These are phyloP conservation scores for Neoseiulus cucumeris DNA, from an alignment of 1,140 invertebrate genomes.

Conservation along the genomic window DNA sequence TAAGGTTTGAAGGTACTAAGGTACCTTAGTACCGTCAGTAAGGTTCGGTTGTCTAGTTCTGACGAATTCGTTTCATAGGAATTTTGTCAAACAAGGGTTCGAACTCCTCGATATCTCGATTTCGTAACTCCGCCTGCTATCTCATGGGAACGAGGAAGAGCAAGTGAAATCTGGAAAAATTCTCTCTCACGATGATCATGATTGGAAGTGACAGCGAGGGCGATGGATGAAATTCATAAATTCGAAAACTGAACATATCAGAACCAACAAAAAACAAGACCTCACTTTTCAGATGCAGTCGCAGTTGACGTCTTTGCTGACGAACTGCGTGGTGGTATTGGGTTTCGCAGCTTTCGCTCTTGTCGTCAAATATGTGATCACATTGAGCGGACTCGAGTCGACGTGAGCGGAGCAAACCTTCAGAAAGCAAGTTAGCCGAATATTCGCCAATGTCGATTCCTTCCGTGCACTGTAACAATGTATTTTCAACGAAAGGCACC, in stretches of 20 bases:
- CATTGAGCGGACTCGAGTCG: slow-evolving; percentile 10
- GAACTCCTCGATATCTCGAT: background rate
- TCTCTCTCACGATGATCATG: background rate
- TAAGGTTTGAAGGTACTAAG: no score
- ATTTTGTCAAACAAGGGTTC: no score
- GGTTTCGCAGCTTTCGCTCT: slow-evolving; percentile 68
- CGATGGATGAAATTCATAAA: background rate
- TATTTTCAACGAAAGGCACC: no score
- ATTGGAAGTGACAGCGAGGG: background rate
- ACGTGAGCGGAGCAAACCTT: no score
- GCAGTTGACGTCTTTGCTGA: slow-evolving; percentile 31
- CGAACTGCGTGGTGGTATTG: slow-evolving; percentile 54
- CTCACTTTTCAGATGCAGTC: background rate
- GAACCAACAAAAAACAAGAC: background rate
- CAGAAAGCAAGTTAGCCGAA: no score
- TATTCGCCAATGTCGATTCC: no score
- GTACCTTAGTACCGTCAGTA: no score
- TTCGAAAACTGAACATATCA: background rate
- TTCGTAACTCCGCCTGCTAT: background rate
- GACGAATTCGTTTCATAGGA: no score
- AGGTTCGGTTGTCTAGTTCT: no score
- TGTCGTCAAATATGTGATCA: slow-evolving; percentile 60
- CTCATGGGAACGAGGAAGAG: background rate
- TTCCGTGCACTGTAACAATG: no score
- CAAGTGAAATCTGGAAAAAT: background rate